Base-by-base conservation (phyloP, 2,113 vertebrate species). In the Stegastes partitus region DNA sequence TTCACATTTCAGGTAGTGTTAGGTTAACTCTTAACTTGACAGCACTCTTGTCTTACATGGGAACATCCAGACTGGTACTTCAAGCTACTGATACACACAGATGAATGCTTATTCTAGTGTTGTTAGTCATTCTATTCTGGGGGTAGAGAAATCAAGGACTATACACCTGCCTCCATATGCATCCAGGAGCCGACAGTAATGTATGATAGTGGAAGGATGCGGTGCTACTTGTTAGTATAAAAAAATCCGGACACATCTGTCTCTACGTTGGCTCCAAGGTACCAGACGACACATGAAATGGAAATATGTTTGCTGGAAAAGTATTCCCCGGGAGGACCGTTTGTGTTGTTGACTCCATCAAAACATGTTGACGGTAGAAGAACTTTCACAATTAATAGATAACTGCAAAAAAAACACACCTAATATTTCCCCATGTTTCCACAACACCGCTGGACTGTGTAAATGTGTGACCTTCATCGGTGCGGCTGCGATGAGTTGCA, bases 161-260 rank as follows among this genome's bases (percentile, higher is more conserved):
- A 15, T 16, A 23, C 1, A 2, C 23, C 59, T 55, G 37, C 67
- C 26, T 64, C 55, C 28, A 45, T 55, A n/a, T n/a, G 42, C 45
- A 18, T 21, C 25, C 26, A 25, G 49, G 4, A 68, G 39, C 54
- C 39, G 44, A 34, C 10, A 2, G 31, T 51, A 1, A 42, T 64
- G 51, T 56, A 5, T 5, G 2, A 28, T 5, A 28, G 66, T 44
- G 37, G 6, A 19, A 49, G 25, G 58, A 59, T 69, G n/a, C 49
- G 73, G 85, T 87, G 77, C 73, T 83, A 53, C 47, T 50, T 53
- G 16, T 45, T 75, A 15, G 21, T 12, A 23, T 26, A 23, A 34
- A 76, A 45, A 28, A 11, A 15, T 23, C 19, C 0, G 19, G 26
- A 53, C 2, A 15, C 39, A 15, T 42, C 39, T 42, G 11, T 22